Base-by-base conservation (phyloP, 2,888 invertebrate species). In the Trilocha varians region DNA sequence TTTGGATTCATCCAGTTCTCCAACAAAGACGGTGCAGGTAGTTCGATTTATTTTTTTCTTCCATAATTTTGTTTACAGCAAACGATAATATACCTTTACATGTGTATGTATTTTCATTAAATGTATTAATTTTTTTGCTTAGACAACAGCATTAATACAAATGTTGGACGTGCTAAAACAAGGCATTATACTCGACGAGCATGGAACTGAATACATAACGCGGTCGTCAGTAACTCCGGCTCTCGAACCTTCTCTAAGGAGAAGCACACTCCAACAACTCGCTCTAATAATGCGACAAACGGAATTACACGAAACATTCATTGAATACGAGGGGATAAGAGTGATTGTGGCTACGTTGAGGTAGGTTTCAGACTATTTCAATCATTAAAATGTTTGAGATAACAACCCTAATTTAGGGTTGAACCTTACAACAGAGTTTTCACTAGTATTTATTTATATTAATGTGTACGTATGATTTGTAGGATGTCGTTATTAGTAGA, bases 211-310 rank as follows among this genome's bases (percentile, higher is more conserved):
- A 38, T 69, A 62, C n/a, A 48, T 62, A 2, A 50, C 62, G 0
- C 55, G 56, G 1, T 45, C 49, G 1, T 41, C 50, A 2, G 34
- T 53, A 5, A 64, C 60, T 11, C 74, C 84, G 0, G 64, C 72
- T 0, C 58, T 91, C 11, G 91, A 92, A 53, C 90, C 91, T 1
- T 88, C 89, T n/a, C 75, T 92, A 40, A 84, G 90, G 5, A 87
- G 91, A 52, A 91, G 91, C 38, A 90, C 91, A 25, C 69, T 92
- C 42, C 89, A 90, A 44, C 92, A 92, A 70, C 70, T 91, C 14
- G 87, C 90, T 16, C 90, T 91, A 1, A 88, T 92, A 87, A 65
- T 91, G 62, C 87, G 91, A 9, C 91, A 91, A 55, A 78, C 76
- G 34, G 84, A 88, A 14, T 57, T 89, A 32, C 92, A 91, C 52